Base-by-base conservation (phyloP, 2,888 invertebrate species). In the Conops quadrifasciatus region DNA sequence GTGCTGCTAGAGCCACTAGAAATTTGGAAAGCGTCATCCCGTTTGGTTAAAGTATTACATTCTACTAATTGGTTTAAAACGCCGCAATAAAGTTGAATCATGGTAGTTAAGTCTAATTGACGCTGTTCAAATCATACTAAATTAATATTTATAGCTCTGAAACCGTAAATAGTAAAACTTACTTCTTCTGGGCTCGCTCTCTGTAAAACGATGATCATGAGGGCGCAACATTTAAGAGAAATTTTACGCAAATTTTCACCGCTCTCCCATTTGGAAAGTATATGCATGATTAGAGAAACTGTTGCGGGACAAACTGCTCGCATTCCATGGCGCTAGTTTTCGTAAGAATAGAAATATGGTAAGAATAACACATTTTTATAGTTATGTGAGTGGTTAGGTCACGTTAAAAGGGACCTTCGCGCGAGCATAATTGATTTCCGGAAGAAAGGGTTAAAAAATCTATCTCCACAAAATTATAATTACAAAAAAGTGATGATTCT, bases 291-390 rank as follows among this genome's bases (percentile, higher is more conserved):
- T 70, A 90, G 86, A 73, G 89, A 88, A 66, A 89, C 87, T 15
- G 90, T 90, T 24, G 90, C 89, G 19, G 90, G 90, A 76, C 89
- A 89, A 73, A 90, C 88, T 60, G 89, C 89, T 75, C 88, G 86
- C 81, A 89, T 84, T 56, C 89, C 89, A 87, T 90, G 90, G 68
- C 87, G 86, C 87, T 90, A 86, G 26, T 26, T 53, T 49, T 45
- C 30, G 7, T 5, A 43, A 49, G 9, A 36, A 36, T 36, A 9
- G 9, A 36, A 36, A 36, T 36, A 36, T 36, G 5, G 36, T 36
- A 36, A 36, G 36, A 36, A 7, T 36, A 9, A 36, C 4, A 36
- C 9, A 7, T 36, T 36, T 7, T 36, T 7, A 36, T 19, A 56
- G 24, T 24, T 24, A 21, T 16, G 4, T 56, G 3, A 26, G 24